Evolutionary conservation across 2,113 vertebrate genomes (phyloP).

Genomic region (Ranitomeya variabilis): DNA sequence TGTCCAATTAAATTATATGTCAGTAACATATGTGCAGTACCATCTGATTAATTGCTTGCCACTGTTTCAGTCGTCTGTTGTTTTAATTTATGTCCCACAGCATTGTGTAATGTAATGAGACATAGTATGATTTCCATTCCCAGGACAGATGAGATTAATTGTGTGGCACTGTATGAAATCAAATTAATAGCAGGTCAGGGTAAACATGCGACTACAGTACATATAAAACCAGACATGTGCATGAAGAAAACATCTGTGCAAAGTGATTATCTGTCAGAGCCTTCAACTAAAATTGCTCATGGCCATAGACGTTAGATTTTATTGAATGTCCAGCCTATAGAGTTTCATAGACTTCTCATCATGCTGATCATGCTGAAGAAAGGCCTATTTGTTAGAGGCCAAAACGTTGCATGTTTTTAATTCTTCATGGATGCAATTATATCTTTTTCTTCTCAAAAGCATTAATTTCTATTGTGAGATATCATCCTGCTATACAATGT

Average conservation of each 20-base stretch:
- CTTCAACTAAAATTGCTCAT: background rate
- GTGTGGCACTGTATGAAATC: background rate
- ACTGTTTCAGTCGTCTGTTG: background rate
- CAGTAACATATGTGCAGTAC: slow-evolving; percentile 1
- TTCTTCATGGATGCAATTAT: no score
- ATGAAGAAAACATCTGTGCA: background rate
- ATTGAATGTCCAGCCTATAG: background rate
- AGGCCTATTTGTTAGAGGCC: no score
- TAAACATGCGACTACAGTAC: background rate
- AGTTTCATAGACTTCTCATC: background rate
- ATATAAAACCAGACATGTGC: background rate
- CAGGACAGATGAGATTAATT: background rate
- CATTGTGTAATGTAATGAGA: slow-evolving; percentile 6
- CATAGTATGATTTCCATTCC: background rate
- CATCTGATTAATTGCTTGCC: slow-evolving; percentile 12
- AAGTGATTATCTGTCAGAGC: background rate
- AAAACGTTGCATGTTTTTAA: no score
- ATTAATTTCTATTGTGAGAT: no score
- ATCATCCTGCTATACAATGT: no score
- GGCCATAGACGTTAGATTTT: background rate
- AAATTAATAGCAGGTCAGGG: background rate
- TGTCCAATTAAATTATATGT: background rate
- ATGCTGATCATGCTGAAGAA: no score
- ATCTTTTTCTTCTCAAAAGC: no score
- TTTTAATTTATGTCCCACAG: slow-evolving; percentile 13